These are phyloP conservation scores for Myripristis jacobus DNA, from an alignment of 2,797 vertebrate species.

Conservation along the genomic window DNA sequence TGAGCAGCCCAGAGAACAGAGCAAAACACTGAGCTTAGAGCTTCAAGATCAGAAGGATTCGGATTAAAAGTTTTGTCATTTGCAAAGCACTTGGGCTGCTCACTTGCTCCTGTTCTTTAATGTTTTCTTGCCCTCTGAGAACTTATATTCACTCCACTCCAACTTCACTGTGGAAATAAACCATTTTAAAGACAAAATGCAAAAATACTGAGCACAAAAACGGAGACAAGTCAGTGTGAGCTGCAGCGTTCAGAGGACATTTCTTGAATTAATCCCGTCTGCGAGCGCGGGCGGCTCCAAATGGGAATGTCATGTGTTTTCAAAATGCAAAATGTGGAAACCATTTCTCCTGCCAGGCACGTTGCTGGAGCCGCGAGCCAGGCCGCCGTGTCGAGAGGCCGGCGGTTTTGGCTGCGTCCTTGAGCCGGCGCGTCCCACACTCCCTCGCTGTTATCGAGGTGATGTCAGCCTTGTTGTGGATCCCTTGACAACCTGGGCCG, in stretches of 20 bases:
- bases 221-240: background rate
- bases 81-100: too few species aligned
- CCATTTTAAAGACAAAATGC: background rate
- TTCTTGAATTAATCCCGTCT: constrained; percentile 25
- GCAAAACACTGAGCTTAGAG: too few species aligned
- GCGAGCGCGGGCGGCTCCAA: constrained; percentile 29
- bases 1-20: too few species aligned
- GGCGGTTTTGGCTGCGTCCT: background rate
- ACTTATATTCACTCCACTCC: too few species aligned
- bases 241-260: background rate
- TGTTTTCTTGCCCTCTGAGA: too few species aligned
- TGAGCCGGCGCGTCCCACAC: too few species aligned
- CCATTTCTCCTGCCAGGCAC: constrained; percentile 11
- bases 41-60: too few species aligned
- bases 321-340: constrained; percentile 46
- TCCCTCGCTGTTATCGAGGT: constrained; percentile 35
- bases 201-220: background rate
- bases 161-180: background rate
- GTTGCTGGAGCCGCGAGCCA: constrained; percentile 12
- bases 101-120: too few species aligned
- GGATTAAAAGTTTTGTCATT: too few species aligned
- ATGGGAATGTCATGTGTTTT: constrained; percentile 44
- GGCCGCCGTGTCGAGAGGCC: constrained; percentile 27
- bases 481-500: constrained; percentile 56
- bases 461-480: constrained; percentile 67